These are phyloP conservation scores for Phortica magna DNA, from an alignment of 2,888 invertebrate species.

Conservation along the genomic window DNA sequence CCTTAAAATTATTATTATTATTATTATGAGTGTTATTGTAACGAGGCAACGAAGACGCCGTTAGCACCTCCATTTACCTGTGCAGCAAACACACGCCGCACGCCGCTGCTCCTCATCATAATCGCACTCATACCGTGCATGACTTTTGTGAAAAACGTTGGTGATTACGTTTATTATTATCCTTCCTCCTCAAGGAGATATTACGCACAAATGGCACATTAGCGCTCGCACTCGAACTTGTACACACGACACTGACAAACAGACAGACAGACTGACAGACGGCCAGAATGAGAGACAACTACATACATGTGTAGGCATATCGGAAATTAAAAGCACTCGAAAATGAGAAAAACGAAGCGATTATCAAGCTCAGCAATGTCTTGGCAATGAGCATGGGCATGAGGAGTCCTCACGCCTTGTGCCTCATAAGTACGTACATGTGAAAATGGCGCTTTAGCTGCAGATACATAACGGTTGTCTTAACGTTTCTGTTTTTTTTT, in stretches of 20 bases:
- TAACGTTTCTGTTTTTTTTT: slow-evolving; percentile 26
- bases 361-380: slow-evolving; percentile 1
- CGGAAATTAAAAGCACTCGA: slow-evolving; percentile 1
- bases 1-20: slow-evolving; percentile 31
- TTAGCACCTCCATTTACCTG: not conserved
- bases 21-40: slow-evolving; percentile 29
- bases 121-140: not conserved
- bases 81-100: not conserved
- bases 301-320: not conserved
- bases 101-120: not conserved
- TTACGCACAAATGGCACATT: not conserved
- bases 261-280: slow-evolving; percentile 47
- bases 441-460: slow-evolving; percentile 41
- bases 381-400: not conserved
- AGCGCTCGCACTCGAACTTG: slow-evolving; percentile 27
- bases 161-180: slow-evolving; percentile 17
- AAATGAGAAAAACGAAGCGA: slow-evolving; percentile 30
- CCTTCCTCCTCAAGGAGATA: not conserved
- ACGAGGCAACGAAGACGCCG: slow-evolving; percentile 3
- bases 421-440: slow-evolving; percentile 18
- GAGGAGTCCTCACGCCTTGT: not conserved
- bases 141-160: not conserved
- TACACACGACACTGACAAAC: slow-evolving; percentile 55
- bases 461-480: slow-evolving; percentile 59
- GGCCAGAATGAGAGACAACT: not conserved